Conservation (phyloP, 2,888 invertebrate genomes). For the Graphium colonna region DNA sequence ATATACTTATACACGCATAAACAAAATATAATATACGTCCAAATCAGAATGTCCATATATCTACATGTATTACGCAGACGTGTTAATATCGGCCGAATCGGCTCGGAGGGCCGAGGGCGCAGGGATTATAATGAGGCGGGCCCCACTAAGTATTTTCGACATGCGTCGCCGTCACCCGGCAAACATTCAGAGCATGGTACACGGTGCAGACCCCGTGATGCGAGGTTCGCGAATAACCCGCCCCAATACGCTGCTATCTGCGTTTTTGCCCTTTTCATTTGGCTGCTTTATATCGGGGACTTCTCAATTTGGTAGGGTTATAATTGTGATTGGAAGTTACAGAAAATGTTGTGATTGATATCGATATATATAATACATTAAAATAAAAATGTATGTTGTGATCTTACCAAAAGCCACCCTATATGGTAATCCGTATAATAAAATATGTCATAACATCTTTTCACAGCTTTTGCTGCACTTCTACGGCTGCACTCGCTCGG, state of each 20-base stretch:
- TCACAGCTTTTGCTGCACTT: too few relatives aligned
- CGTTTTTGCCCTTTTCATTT: neutral
- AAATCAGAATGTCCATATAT: slow-evolving; percentile 8
- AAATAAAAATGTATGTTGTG: too few relatives aligned
- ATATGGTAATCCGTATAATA: too few relatives aligned
- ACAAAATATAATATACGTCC: slow-evolving; percentile 20
- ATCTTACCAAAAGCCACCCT: too few relatives aligned
- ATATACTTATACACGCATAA: too few relatives aligned
- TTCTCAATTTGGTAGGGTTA: neutral
- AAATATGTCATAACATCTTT: too few relatives aligned
- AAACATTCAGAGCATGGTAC: slow-evolving; percentile 67
- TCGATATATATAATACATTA: too few relatives aligned
- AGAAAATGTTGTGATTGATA: too few relatives aligned
- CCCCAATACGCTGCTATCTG: neutral
- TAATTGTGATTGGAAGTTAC: too few relatives aligned
- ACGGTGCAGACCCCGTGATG: slow-evolving; percentile 48
- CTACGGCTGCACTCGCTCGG: too few relatives aligned
- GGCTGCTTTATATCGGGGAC: neutral
- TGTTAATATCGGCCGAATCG: slow-evolving; percentile 74
- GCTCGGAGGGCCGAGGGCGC: slow-evolving; percentile 41
- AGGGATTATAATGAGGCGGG: slow-evolving; percentile 76
- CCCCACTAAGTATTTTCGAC: slow-evolving; percentile 80
- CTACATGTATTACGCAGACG: slow-evolving; percentile 45
- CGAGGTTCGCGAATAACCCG: neutral
- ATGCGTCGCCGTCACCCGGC: slow-evolving; percentile 77